A percentile compares a stretch with the other conserved stretches of the same genome.
These are phyloP conservation scores for Sisor rabdophorus DNA, from an alignment of 2,113 vertebrate genomes.

Conservation along the genomic window DNA sequence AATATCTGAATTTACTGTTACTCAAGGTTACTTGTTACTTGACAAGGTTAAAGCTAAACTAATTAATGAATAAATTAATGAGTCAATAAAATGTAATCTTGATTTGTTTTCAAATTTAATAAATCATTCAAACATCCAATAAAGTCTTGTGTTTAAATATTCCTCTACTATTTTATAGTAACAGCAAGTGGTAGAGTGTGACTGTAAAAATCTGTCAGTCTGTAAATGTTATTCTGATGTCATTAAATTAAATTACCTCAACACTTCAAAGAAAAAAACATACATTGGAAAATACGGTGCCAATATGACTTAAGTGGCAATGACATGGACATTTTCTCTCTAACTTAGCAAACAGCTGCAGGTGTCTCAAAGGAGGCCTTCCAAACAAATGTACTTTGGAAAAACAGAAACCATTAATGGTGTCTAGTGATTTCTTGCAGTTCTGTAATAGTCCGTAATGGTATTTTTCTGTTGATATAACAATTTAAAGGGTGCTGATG, in stretches of 20 bases:
- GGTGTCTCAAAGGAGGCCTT: slow-evolving; percentile 49
- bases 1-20: neutral
- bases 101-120: neutral
- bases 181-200: slow-evolving; percentile 7
- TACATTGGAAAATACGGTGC: slow-evolving; percentile 50
- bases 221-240: slow-evolving; percentile 56
- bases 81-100: neutral
- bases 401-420: slow-evolving; percentile 1
- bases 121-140: neutral
- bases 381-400: slow-evolving; percentile 52
- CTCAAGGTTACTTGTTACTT: no score
- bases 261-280: slow-evolving; percentile 43
- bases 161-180: neutral
- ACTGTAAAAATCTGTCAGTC: slow-evolving; percentile 15
- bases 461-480: slow-evolving; percentile 6
- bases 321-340: slow-evolving; percentile 27
- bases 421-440: slow-evolving; percentile 5
- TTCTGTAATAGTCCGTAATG: slow-evolving; percentile 2
- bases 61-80: neutral
- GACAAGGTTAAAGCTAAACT: neutral
- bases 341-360: slow-evolving; percentile 41
- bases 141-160: neutral
- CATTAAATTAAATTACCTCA: slow-evolving; percentile 44
- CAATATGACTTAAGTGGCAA: slow-evolving; percentile 47
- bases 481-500: neutral